Conservation (phyloP, 1,140 invertebrate species). For the Delia radicum region DNA sequence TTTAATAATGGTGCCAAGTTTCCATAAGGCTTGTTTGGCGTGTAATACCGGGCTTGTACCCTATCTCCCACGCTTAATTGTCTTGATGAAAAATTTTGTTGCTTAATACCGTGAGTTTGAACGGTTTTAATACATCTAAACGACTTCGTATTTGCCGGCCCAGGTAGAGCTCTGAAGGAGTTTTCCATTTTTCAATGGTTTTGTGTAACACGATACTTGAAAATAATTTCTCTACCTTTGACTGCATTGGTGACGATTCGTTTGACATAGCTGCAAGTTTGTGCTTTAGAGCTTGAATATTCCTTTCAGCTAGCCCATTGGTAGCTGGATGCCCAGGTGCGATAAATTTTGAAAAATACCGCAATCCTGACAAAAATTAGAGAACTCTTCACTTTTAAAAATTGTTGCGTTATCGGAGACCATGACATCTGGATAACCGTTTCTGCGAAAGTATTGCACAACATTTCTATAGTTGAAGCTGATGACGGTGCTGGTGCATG, state of each 20-base stretch:
- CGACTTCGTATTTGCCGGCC: conserved; percentile 25
- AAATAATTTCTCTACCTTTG: conserved; percentile 36
- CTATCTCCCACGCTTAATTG: too few species aligned
- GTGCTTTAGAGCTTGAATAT: conserved; percentile 49
- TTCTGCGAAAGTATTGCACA: conserved; percentile 14
- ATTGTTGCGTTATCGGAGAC: not conserved
- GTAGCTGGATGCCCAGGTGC: conserved; percentile 47
- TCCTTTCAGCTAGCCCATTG: conserved; percentile 49
- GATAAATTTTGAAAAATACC: conserved; percentile 42
- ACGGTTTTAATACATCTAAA: conserved; percentile 16
- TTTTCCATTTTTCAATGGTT: conserved; percentile 29
- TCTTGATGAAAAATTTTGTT: too few species aligned
- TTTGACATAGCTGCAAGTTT: conserved; percentile 32
- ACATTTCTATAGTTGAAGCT: conserved; percentile 6
- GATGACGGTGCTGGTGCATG: conserved; percentile 5
- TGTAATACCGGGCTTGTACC: too few species aligned
- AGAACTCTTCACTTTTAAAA: conserved; percentile 14
- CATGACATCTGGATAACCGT: not conserved
- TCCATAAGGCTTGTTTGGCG: too few species aligned
- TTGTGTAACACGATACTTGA: conserved; percentile 36
- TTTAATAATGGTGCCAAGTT: too few species aligned
- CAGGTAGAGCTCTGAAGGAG: conserved; percentile 29
- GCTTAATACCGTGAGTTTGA: not conserved
- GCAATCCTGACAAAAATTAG: not conserved
- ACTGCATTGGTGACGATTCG: conserved; percentile 20